A percentile compares a stretch with the other conserved stretches of the same genome.
phyloP scores from a whole-genome alignment of 2,113 vertebrate genomes.

The Xenopus borealis region DNA sequence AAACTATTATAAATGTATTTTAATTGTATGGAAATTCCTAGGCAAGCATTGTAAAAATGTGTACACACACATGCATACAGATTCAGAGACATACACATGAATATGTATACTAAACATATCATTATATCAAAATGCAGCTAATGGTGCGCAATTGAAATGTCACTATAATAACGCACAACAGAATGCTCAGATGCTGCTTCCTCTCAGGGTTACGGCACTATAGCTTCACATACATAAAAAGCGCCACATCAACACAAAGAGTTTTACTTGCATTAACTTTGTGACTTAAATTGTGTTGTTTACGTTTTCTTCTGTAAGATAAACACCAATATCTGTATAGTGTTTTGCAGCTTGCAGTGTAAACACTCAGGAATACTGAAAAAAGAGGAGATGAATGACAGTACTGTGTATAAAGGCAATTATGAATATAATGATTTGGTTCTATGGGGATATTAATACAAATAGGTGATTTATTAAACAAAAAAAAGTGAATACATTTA shows the following conservation, averaged over 20 bases:
- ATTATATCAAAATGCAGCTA: slow-evolving; percentile 22
- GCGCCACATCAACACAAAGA: slow-evolving; percentile 1
- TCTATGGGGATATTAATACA: no score
- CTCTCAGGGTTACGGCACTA: slow-evolving; percentile 13
- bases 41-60: no score
- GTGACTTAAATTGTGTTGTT: slow-evolving; percentile 20
- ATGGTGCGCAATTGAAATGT: slow-evolving; percentile 22
- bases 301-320: slow-evolving; percentile 8
- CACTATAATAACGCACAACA: slow-evolving; percentile 31
- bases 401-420: no score
- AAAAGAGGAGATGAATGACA: background rate
- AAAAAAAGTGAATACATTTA: no score
- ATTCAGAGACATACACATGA: slow-evolving; percentile 13
- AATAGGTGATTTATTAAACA: no score
- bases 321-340: slow-evolving; percentile 13
- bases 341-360: slow-evolving; percentile 9
- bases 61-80: slow-evolving; percentile 11
- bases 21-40: no score
- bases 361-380: slow-evolving; percentile 18
- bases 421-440: no score
- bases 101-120: slow-evolving; percentile 30
- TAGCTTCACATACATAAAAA: slow-evolving; percentile 10
- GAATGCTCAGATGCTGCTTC: background rate
- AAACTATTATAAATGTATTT: no score
- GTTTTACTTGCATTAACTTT: slow-evolving; percentile 5